These are phyloP conservation scores for Triplophysa tibetana DNA, from an alignment of 2,113 vertebrate genomes.

Conservation along the genomic window DNA sequence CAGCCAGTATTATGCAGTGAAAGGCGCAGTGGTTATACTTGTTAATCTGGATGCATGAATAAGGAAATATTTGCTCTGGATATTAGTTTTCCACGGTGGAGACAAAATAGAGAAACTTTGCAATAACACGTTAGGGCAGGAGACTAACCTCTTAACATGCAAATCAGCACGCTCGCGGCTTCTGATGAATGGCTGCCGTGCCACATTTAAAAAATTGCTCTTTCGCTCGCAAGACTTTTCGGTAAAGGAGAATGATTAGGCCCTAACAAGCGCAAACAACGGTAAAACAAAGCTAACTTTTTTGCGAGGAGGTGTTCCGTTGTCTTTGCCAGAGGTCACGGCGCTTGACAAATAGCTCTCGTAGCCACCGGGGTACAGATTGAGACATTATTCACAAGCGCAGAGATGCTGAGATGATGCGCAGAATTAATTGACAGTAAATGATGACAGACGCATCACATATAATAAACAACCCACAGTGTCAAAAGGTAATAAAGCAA, in stretches of 20 bases:
- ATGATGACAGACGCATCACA: background rate
- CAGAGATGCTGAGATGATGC: background rate
- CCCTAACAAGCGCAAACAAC: constrained; percentile 51
- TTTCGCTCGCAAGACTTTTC: constrained; percentile 37
- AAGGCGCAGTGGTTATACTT: constrained; percentile 71
- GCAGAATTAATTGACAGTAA: constrained; percentile 7
- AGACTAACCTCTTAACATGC: constrained; percentile 63
- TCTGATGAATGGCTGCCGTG: constrained; percentile 59
- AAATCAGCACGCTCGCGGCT: constrained; percentile 56
- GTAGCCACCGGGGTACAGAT: constrained; percentile 26
- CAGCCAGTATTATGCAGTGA: constrained; percentile 67
- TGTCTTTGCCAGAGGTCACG: constrained; percentile 34
- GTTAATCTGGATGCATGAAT: constrained; percentile 71
- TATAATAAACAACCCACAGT: constrained; percentile 3
- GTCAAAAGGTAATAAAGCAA: background rate
- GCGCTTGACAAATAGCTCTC: constrained; percentile 10
- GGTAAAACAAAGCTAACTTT: constrained; percentile 51
- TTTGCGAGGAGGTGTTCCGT: constrained; percentile 8
- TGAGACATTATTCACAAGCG: background rate
- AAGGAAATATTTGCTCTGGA: constrained; percentile 74
- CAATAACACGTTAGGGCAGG: constrained; percentile 55
- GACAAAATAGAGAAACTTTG: constrained; percentile 65
- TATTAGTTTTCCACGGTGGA: constrained; percentile 70
- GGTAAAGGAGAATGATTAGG: constrained; percentile 51
- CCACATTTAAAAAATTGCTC: constrained; percentile 56